Evolutionary conservation across 1,140 invertebrate genomes (phyloP), one percentile per base, ranked within the genome.

Genomic region (Onthophagus taurus): DNA sequence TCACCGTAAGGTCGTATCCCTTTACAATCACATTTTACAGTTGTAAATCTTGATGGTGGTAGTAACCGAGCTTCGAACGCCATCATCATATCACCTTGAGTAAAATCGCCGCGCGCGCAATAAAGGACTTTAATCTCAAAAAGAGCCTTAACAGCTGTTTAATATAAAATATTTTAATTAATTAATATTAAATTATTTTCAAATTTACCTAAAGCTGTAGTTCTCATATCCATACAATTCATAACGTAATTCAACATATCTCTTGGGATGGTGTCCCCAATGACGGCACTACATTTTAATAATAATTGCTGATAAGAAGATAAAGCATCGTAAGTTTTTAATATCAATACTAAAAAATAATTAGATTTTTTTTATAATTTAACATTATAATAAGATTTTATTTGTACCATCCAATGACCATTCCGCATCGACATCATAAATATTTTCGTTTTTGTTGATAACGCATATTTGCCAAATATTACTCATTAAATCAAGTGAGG

Each of bases 231-330:
- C 17, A 67, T 66, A 12, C 59, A 23, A 37, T 67, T 58, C 59
- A 77, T 62, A 6, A 79, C 49, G 51, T 67, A 65, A 7, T 69
- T 55, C 8, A 79, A 50, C 68, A 78, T 75, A 23, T 60, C 58
- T 48, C 75, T 64, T 8, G 70, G 67, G 44, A 79, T 72, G 17
- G 67, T 68, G 26, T 73, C 70, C 1, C 77, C 77, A 3, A 79
- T 58, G 0, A 78, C 70, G 0, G 76, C 66, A 3, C 71, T 71
- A 45, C 71, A 75, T 59, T 80, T 80, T 2, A 80, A 49, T 2
- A 80, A 45, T 38, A 75, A 61, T 52, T 79, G 75, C 57, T 78
- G 76, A 33, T 74, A 69, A 0, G 74, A 67, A 3, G 66, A 71
- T 35, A 80, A 54, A 0, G 70, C 70, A 47, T 78, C 76, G 48